Conservation (phyloP, 2,113 vertebrate genomes). For the Corvus hawaiiensis region DNA sequence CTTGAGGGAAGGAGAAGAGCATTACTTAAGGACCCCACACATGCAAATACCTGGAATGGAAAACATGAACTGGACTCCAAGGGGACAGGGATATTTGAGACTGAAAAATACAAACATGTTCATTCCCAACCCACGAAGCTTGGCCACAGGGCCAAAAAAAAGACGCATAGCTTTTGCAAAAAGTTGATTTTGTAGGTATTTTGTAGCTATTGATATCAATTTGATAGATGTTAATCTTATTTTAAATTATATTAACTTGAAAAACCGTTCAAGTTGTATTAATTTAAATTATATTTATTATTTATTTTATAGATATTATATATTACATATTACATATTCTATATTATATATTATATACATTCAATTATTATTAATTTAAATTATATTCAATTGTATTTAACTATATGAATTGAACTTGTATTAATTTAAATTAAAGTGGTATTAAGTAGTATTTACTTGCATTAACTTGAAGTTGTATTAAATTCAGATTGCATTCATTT, state of each 20-base stretch:
- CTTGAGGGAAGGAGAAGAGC: background rate
- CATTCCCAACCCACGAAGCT: background rate
- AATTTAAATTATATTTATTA: background rate
- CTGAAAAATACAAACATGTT: background rate
- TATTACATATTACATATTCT: too few species aligned
- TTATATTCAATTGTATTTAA: background rate
- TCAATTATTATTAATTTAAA: background rate
- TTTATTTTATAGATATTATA: too few species aligned
- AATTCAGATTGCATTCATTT: background rate
- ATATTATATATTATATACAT: too few species aligned
- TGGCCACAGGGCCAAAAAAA: background rate
- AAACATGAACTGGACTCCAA: background rate
- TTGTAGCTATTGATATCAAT: too few species aligned
- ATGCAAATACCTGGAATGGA: background rate
- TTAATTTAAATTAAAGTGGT: background rate
- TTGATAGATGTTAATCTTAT: too few species aligned
- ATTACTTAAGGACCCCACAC: accelerated
- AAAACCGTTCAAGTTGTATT: background rate
- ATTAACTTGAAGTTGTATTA: background rate
- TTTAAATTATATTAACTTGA: background rate
- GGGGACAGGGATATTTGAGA: background rate
- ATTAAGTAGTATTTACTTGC: background rate
- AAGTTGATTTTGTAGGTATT: too few species aligned
- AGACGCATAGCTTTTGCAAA: too few species aligned
- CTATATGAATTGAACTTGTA: background rate